Percentiles rank a stretch among this genome's conserved stretches.
Evolutionary conservation across 2,888 invertebrate species (phyloP).

Genomic region (Zygaena filipendulae): DNA sequence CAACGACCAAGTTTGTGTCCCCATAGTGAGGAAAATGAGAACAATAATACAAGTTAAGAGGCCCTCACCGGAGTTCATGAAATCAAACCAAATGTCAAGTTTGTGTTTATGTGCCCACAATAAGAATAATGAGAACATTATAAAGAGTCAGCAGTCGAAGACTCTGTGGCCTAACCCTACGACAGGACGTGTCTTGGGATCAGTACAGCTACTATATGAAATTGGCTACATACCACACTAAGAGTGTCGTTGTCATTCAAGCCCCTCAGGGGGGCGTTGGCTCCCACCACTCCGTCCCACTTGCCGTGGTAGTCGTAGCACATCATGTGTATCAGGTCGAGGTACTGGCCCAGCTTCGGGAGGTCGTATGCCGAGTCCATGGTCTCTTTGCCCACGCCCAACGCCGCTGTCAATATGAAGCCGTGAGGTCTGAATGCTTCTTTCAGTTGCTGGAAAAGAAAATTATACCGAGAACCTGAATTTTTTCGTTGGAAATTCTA

Average conservation of each 20-base stretch:
- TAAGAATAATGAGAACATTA: too few species aligned
- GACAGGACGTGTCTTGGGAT: too few species aligned
- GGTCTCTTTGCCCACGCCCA: conserved; percentile 80
- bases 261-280: conserved; percentile 80
- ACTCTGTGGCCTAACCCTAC: neutral
- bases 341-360: conserved; percentile 71
- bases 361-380: conserved; percentile 85
- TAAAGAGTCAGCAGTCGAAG: too few species aligned
- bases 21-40: too few species aligned
- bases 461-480: too few species aligned
- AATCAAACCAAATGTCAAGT: too few species aligned
- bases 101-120: too few species aligned
- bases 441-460: conserved; percentile 72
- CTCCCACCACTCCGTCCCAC: conserved; percentile 80
- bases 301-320: conserved; percentile 91
- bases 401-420: conserved; percentile 82
- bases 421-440: conserved; percentile 75
- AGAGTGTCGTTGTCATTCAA: conserved; percentile 58
- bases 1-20: too few species aligned
- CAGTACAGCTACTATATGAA: conserved; percentile 1
- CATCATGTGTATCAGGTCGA: conserved; percentile 85
- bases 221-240: conserved; percentile 72
- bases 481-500: too few species aligned
- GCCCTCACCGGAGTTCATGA: too few species aligned
- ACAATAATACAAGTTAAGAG: too few species aligned